phyloP scores from a whole-genome alignment of 2,113 vertebrate genomes.

The Cairina moschata region DNA sequence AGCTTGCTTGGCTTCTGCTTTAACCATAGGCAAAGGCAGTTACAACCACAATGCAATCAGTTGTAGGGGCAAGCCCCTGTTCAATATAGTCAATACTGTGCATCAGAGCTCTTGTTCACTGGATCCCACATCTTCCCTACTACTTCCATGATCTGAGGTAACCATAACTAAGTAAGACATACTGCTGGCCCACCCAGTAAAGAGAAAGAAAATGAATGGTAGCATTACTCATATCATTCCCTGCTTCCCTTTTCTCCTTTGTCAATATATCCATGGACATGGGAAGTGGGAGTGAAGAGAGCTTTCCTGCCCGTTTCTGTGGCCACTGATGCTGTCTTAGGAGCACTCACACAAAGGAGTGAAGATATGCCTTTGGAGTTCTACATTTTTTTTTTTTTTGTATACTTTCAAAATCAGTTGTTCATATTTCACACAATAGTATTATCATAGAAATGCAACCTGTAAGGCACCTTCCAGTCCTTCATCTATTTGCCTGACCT shows the following conservation, averaged over 20 bases:
- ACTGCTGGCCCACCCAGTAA: not conserved
- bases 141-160: not conserved
- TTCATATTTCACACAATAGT: not conserved
- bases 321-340: not conserved
- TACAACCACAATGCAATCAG: not conserved
- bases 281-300: not conserved
- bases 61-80: rapidly evolving
- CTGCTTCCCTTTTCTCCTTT: not conserved
- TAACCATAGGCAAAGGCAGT: not conserved
- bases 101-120: not conserved
- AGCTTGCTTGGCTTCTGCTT: not conserved
- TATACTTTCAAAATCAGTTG: not conserved
- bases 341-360: not conserved
- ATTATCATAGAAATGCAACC: not conserved
- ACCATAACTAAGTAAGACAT: not conserved
- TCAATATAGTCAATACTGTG: not conserved
- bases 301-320: not conserved
- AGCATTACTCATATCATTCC: not conserved
- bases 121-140: not conserved
- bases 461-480: not conserved
- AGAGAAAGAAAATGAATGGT: not conserved
- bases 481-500: not conserved
- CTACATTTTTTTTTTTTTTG: not conserved
- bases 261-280: not conserved
- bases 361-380: not conserved